These are phyloP conservation scores for Megaceryle alcyon DNA, from an alignment of 2,797 vertebrate species.

Conservation along the genomic window DNA sequence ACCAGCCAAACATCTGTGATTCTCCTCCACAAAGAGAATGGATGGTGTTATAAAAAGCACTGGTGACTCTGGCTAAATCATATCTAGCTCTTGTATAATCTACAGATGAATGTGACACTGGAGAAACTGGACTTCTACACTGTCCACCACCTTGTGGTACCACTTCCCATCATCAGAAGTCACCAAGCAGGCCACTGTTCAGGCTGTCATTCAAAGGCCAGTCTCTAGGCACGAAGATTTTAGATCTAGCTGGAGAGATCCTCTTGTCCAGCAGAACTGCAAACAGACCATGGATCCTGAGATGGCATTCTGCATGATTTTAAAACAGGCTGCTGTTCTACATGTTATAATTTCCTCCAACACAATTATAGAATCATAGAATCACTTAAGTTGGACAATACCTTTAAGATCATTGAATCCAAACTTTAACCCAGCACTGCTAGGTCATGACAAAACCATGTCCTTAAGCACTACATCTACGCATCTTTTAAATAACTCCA, in stretches of 20 bases:
- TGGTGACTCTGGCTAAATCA: neutral
- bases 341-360: neutral
- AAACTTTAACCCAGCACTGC: too few relatives aligned
- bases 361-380: neutral
- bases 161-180: neutral
- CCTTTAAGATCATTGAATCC: too few relatives aligned
- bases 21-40: neutral
- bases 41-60: neutral
- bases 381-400: too few relatives aligned
- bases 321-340: neutral
- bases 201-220: neutral
- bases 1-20: slow-evolving; percentile 13
- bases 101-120: neutral
- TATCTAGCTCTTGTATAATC: neutral
- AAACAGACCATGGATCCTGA: neutral
- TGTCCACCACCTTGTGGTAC: neutral
- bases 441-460: too few relatives aligned
- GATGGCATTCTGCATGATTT: neutral
- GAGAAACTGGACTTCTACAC: neutral
- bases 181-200: neutral
- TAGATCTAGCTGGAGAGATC: neutral
- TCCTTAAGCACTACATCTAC: too few relatives aligned
- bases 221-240: neutral
- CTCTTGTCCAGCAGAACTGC: neutral
- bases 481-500: too few relatives aligned